Evolutionary conservation across 1,140 invertebrate species (phyloP).

Genomic region (Aplysia californica): DNA sequence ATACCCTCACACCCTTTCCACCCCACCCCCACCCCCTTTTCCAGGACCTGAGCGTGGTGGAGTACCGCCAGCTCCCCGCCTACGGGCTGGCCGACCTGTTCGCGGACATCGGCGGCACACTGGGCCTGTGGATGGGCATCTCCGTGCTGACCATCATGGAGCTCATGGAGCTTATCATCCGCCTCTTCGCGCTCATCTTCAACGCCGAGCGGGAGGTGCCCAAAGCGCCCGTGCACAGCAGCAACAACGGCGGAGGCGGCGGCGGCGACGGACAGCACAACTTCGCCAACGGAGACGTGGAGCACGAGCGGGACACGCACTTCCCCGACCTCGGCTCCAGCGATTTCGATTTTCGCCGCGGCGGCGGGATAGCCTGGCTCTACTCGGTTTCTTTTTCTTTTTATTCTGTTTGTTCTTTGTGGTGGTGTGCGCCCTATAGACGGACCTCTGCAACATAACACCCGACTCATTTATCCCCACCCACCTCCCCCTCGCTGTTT

Average conservation of each 20-base stretch:
- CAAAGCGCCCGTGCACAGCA: slow-evolving; percentile 22
- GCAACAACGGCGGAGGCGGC: slow-evolving; percentile 32
- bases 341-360: slow-evolving; percentile 6
- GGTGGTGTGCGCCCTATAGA: no score
- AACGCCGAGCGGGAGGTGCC: slow-evolving; percentile 51
- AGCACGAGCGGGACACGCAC: neutral
- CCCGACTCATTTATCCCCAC: no score
- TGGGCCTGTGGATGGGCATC: slow-evolving; percentile 64
- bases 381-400: no score
- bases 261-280: slow-evolving; percentile 20
- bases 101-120: slow-evolving; percentile 61
- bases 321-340: neutral
- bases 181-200: slow-evolving; percentile 53
- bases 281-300: slow-evolving; percentile 7
- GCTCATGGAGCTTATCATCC: slow-evolving; percentile 54
- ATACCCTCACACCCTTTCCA: no score
- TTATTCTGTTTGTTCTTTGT: no score
- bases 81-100: slow-evolving; percentile 61
- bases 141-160: slow-evolving; percentile 64
- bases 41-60: slow-evolving; percentile 59
- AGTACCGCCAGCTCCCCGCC: slow-evolving; percentile 58
- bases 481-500: no score
- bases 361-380: no score
- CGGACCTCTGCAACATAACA: no score
- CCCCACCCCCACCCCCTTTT: neutral